Conservation (phyloP, 2,888 invertebrate genomes). For the Polyommatus iphigenia region DNA sequence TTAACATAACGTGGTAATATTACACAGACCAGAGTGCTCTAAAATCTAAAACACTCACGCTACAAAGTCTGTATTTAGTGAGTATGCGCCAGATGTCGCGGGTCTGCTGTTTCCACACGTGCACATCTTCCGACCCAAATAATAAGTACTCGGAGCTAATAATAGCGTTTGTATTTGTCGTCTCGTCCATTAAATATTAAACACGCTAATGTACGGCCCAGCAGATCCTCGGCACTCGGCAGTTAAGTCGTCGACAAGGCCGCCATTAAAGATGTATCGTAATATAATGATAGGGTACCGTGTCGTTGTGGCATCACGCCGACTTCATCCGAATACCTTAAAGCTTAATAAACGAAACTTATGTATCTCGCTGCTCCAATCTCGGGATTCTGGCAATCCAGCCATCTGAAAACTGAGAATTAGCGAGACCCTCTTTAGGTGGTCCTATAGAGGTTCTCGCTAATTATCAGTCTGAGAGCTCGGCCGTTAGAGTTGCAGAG, state of each 20-base stretch:
- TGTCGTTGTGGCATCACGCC: not conserved
- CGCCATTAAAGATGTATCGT: not conserved
- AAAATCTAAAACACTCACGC: not conserved
- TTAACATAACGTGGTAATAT: not conserved
- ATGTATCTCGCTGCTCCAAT: too few species aligned
- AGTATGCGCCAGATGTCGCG: not conserved
- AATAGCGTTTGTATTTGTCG: not conserved
- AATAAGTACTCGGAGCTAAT: not conserved
- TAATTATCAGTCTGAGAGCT: not conserved
- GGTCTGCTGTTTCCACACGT: not conserved
- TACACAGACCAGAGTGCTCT: not conserved
- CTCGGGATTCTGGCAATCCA: too few species aligned
- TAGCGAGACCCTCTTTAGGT: not conserved
- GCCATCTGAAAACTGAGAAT: too few species aligned
- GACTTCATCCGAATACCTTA: not conserved
- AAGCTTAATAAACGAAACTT: not conserved
- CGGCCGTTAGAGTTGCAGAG: not conserved
- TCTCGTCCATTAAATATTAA: not conserved
- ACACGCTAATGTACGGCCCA: not conserved
- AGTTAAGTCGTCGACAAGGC: not conserved
- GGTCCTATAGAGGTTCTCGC: too few species aligned
- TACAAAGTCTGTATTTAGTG: not conserved
- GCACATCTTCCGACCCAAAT: slow-evolving; percentile 9
- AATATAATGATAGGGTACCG: not conserved
- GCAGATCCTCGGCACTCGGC: not conserved